Conservation (phyloP, 1,140 invertebrate genomes). For the Drosophila aff. region DNA sequence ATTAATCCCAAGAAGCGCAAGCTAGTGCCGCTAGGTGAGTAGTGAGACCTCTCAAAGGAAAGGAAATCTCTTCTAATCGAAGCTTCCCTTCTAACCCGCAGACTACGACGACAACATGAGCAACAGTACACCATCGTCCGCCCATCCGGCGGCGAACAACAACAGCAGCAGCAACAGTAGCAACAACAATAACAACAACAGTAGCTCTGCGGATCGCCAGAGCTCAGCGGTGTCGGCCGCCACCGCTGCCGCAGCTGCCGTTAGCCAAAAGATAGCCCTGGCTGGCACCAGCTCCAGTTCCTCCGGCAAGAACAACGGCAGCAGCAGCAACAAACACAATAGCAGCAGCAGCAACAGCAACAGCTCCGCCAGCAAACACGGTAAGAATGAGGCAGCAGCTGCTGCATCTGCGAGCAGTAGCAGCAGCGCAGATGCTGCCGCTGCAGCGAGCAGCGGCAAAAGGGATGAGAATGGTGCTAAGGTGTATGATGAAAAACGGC, state of each 20-base stretch:
- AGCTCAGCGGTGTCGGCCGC: slow-evolving; percentile 73
- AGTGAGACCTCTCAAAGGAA: not conserved
- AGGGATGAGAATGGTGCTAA: slow-evolving; percentile 88
- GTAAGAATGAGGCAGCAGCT: slow-evolving; percentile 75
- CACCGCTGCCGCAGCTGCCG: slow-evolving; percentile 73
- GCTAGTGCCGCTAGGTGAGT: slow-evolving; percentile 91
- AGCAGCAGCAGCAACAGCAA: not conserved
- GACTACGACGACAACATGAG: slow-evolving; percentile 88
- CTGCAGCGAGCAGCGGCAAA: slow-evolving; percentile 87
- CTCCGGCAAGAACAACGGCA: slow-evolving; percentile 20
- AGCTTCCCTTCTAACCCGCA: slow-evolving; percentile 45
- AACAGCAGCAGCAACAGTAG: not conserved
- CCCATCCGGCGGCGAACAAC: slow-evolving; percentile 1
- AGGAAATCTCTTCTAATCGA: not conserved
- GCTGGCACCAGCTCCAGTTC: slow-evolving; percentile 30
- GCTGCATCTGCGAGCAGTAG: slow-evolving; percentile 62
- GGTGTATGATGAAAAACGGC: slow-evolving; percentile 96
- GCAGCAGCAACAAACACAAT: slow-evolving; percentile 29
- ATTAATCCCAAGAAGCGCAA: slow-evolving; percentile 91
- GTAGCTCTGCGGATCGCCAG: slow-evolving; percentile 60
- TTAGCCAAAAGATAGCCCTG: slow-evolving; percentile 73
- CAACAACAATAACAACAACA: slow-evolving; percentile 13
- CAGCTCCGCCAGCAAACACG: slow-evolving; percentile 53
- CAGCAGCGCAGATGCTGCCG: slow-evolving; percentile 51
- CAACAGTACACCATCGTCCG: slow-evolving; percentile 62